Percentiles rank a stretch among this genome's conserved stretches.
Conservation (phyloP, 1,140 invertebrate genomes). For the Heterodera carotae region DNA sequence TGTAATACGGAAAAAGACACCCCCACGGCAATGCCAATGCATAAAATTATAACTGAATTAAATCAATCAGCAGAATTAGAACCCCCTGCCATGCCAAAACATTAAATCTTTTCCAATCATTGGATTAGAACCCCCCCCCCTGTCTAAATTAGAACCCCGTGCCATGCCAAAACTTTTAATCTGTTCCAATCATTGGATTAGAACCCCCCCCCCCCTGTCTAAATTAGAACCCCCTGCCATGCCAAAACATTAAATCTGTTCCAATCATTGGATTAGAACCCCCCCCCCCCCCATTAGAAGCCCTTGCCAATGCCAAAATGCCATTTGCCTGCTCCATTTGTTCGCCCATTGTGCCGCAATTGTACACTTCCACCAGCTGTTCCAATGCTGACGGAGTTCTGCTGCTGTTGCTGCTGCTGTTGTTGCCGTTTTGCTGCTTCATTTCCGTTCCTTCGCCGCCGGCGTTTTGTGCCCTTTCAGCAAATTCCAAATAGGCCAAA, state of each 20-base stretch:
- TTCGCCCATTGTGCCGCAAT: slow-evolving; percentile 36
- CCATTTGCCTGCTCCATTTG: neutral
- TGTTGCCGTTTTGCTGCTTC: neutral
- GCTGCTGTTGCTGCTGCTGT: slow-evolving; percentile 20
- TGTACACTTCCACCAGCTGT: slow-evolving; percentile 38
- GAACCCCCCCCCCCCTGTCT: too few relatives aligned
- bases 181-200: too few relatives aligned
- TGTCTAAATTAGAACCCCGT: too few relatives aligned
- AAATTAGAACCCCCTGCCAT: neutral
- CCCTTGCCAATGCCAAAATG: neutral
- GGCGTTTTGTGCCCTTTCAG: slow-evolving; percentile 25
- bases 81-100: too few relatives aligned
- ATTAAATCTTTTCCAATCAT: too few relatives aligned
- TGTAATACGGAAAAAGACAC: too few relatives aligned
- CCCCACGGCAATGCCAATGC: too few relatives aligned
- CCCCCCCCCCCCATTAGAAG: neutral
- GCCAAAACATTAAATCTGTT: neutral
- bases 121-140: too few relatives aligned
- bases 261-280: neutral
- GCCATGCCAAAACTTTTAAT: too few relatives aligned
- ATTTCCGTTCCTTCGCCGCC: neutral
- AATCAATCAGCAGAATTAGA: too few relatives aligned
- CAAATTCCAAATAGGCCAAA: slow-evolving; percentile 51
- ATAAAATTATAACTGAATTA: too few relatives aligned
- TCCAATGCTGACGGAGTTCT: slow-evolving; percentile 20